Percentiles rank a stretch among this genome's conserved stretches.
phyloP scores from a whole-genome alignment of 1,140 invertebrate species.

The Drosophila arizonae region DNA sequence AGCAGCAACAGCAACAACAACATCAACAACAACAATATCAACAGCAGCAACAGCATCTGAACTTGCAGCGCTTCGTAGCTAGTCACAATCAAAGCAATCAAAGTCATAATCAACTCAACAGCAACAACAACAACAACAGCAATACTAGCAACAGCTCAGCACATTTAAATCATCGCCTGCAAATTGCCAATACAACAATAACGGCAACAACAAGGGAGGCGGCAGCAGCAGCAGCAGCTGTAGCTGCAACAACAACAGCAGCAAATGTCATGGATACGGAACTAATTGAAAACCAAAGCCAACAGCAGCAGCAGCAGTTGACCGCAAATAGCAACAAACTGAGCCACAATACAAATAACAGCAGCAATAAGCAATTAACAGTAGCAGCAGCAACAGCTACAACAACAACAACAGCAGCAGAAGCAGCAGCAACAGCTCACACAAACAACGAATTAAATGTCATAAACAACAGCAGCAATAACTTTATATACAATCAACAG shows the following conservation, averaged over 20 bases:
- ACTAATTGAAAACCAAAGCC: conserved; percentile 77
- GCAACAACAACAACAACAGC: conserved; percentile 39
- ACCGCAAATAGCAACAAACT: conserved; percentile 43
- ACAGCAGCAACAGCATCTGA: conserved; percentile 60
- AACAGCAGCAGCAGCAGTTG: conserved; percentile 39
- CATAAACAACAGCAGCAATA: conserved; percentile 65
- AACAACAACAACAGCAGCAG: too few relatives aligned
- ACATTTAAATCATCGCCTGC: conserved; percentile 76
- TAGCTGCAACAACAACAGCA: conserved; percentile 17
- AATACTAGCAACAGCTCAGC: conserved; percentile 43
- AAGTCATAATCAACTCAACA: conserved; percentile 51
- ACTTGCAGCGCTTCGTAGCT: conserved; percentile 74
- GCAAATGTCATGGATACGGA: conserved; percentile 71
- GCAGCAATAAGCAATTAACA: conserved; percentile 69
- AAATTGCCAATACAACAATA: conserved; percentile 82
- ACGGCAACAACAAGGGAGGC: conserved; percentile 69
- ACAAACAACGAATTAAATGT: conserved; percentile 77
- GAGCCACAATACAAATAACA: conserved; percentile 42
- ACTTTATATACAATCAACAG: conserved; percentile 80
- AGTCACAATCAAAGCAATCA: conserved; percentile 62
- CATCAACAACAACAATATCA: conserved; percentile 63
- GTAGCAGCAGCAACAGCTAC: conserved; percentile 39
- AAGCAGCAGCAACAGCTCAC: conserved; percentile 43
- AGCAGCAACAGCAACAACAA: conserved; percentile 64
- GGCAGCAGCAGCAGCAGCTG: conserved; percentile 41